Evolutionary conservation across 1,140 invertebrate species (phyloP), one percentile per base, ranked within the genome.

Genomic region (Sitophilus oryzae): DNA sequence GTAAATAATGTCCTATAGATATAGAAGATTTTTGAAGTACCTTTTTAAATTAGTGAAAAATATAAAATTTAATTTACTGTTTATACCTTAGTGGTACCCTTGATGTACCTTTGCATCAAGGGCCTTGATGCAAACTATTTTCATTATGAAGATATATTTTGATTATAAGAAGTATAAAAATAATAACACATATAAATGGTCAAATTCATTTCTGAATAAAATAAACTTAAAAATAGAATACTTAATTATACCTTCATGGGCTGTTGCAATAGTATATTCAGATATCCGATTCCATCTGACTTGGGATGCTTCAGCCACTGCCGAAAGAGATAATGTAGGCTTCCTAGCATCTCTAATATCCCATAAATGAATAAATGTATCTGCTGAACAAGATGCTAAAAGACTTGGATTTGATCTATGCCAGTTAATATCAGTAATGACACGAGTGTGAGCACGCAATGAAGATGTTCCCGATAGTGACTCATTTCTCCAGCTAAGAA

Each of bases 281-380:
- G 85, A 86, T 22, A 93, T 79, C 65, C 86, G 83, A 72, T 95
- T 96, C 86, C 94, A 98, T 68, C 90, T 84, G 0, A 96, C 93
- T 79, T 96, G 91, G 20, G 88, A 91, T 8, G 92, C 90, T 55
- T 93, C 91, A 72, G 91, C 91, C 85, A 67, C 59, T 50, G 88
- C 85, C 63, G 88, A 89, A 22, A 95, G 74, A 23, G 90, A 91
- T 18, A 87, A 68, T 11, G 81, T 76, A 21, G 92, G 93, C 69
- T 86, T 86, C 54, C 88, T 78, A 3, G 86, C 75, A 73, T 95
- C 92, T 68, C 91, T 77, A 8, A 94, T 77, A 68, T 96, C 93
- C 93, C 93, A 96, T 36, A 97, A 79, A 70, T 94, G 85, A 46
- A 93, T 92, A 66, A 88, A 96, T 37, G 90, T 92, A 70, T 98